A percentile compares a stretch with the other conserved stretches of the same genome.
Evolutionary conservation across 2,888 invertebrate genomes (phyloP).

Genomic region (Protophormia terraenovae): DNA sequence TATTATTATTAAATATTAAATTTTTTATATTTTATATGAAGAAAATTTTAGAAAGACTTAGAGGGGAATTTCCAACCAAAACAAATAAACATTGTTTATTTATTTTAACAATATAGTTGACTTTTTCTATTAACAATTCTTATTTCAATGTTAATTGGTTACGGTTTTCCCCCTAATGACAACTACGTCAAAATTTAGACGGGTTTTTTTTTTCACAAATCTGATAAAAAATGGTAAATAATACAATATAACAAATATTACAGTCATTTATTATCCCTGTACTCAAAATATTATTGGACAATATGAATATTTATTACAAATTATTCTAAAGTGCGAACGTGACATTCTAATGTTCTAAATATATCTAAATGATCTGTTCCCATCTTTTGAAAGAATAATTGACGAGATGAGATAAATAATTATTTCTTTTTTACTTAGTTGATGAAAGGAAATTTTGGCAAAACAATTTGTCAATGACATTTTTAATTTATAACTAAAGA

Average conservation of each 20-base stretch:
- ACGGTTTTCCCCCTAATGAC: neutral
- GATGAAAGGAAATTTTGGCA: neutral
- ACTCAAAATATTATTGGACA: neutral
- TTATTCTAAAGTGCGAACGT: neutral
- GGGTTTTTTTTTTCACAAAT: neutral
- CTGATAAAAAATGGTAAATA: neutral
- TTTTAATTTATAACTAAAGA: neutral
- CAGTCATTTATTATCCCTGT: neutral
- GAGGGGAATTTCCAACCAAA: neutral
- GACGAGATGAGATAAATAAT: neutral
- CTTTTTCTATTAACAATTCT: neutral
- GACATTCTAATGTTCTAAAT: slow-evolving; percentile 2
- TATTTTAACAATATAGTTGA: neutral
- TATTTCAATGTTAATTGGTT: neutral
- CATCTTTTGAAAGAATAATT: neutral
- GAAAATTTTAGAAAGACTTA: neutral
- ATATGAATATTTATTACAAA: slow-evolving; percentile 7
- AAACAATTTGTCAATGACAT: slow-evolving; percentile 21
- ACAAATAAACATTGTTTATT: neutral
- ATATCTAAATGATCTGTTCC: neutral
- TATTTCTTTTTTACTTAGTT: neutral
- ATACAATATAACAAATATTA: neutral
- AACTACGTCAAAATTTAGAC: neutral
- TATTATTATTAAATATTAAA: no score
- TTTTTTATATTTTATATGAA: neutral